Evolutionary conservation across 2,113 vertebrate species (phyloP).

Genomic region (Tragelaphus buxtoni): DNA sequence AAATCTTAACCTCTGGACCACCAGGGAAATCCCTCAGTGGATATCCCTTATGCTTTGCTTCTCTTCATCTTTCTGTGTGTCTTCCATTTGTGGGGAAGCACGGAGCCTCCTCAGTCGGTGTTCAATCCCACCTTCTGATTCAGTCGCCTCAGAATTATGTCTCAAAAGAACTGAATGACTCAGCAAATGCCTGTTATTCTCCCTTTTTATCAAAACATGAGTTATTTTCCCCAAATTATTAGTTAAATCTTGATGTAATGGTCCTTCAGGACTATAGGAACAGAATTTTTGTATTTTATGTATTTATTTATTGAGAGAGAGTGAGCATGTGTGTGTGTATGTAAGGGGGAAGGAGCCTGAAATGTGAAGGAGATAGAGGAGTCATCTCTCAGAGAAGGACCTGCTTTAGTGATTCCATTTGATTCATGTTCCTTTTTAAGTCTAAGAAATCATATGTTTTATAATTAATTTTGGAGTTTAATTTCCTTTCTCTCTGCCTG

Average conservation of each 20-base stretch:
- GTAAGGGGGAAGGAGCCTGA: background rate
- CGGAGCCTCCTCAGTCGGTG: fast-evolving
- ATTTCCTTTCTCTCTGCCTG: background rate
- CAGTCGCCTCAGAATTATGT: background rate
- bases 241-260: background rate
- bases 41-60: background rate
- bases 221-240: background rate
- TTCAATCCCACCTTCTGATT: background rate
- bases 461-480: background rate
- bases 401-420: background rate
- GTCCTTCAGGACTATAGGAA: background rate
- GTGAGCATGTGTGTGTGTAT: background rate
- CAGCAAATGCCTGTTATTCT: background rate
- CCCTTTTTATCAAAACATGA: background rate
- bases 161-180: background rate
- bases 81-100: background rate
- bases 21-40: background rate
- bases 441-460: background rate
- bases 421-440: background rate
- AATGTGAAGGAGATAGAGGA: background rate
- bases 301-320: background rate
- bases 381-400: background rate
- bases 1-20: background rate
- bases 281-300: background rate
- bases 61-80: background rate